phyloP scores from a whole-genome alignment of 2,113 vertebrate species.

The Burhinus oedicnemus region DNA sequence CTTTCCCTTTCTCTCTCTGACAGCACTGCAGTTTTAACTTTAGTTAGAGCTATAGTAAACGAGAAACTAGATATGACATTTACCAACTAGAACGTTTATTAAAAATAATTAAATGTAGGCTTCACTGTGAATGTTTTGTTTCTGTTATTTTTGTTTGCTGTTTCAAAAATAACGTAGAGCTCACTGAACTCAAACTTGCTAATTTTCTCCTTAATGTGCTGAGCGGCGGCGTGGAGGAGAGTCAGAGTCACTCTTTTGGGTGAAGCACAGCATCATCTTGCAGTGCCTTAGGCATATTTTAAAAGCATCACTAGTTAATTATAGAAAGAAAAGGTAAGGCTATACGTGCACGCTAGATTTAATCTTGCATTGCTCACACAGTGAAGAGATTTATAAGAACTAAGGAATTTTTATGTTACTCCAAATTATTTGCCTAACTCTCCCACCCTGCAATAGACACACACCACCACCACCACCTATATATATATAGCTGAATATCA shows the following conservation, averaged over 20 bases:
- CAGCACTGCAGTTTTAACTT: constrained; percentile 46
- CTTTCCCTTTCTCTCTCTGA: neutral
- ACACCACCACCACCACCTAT: neutral
- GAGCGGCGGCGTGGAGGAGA: constrained; percentile 38
- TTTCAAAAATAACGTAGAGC: neutral
- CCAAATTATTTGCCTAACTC: neutral
- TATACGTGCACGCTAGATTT: neutral
- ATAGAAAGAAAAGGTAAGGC: constrained; percentile 51
- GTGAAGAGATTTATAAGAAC: neutral
- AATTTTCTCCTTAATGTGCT: constrained; percentile 47
- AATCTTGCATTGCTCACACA: neutral
- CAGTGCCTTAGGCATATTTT: constrained; percentile 29
- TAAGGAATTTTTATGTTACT: neutral
- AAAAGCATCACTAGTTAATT: constrained; percentile 29
- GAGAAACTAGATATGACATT: neutral
- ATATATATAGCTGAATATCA: neutral
- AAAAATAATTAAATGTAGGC: neutral
- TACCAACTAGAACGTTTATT: neutral
- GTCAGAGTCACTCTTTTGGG: constrained; percentile 42
- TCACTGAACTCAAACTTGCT: constrained; percentile 49
- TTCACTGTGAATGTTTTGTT: neutral
- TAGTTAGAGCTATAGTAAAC: constrained; percentile 20
- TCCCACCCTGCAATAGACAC: neutral
- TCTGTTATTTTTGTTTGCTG: neutral
- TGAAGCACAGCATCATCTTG: constrained; percentile 51